Evolutionary conservation across 1,140 invertebrate species (phyloP), one percentile per base, ranked within the genome.

Genomic region (Drosophila arizonae): DNA sequence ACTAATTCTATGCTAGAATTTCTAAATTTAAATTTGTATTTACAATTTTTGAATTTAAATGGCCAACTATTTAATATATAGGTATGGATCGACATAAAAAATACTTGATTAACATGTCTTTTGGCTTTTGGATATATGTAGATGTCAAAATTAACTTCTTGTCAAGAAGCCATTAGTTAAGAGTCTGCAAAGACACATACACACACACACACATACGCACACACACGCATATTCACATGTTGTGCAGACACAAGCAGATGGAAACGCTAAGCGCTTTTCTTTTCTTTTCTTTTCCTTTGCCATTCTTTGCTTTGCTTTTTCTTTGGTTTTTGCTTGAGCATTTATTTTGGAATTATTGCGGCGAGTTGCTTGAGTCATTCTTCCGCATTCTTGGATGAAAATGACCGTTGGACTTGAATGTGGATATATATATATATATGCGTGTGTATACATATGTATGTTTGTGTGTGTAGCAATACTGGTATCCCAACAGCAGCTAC

Each of bases 311-410:
- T 26, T 52, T 52, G 24, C 28, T 33, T 36, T 36, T 36, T 55
- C 50, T 11, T 48, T 39, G 36, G 36, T 21, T 24, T 24, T 52
- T 52, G 24, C 28, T 54, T 73, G 63, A 74, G 79, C 84, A 87
- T 88, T 87, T 87, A 87, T 87, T 87, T 87, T 87, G 84, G 72
- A 87, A 87, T 88, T 82, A 87, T 87, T 86, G 77, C 73, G 63
- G 72, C 72, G 81, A 79, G 72, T 74, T 74, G 81, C 84, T 87
- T 87, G 82, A 87, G 82, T 87, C 82, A 87, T 87, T 79, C 82
- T 86, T 87, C 82, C 82, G 82, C 82, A 86, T 87, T 87, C 82
- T 87, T 87, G 68, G 73, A 71, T 87, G 78, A 87, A 79, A 87
- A 82, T 88, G 84, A 76, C 71, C 71, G 65, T 72, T 85, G 81